phyloP scores from a whole-genome alignment of 2,797 vertebrate species.

The Saguinus oedipus region DNA sequence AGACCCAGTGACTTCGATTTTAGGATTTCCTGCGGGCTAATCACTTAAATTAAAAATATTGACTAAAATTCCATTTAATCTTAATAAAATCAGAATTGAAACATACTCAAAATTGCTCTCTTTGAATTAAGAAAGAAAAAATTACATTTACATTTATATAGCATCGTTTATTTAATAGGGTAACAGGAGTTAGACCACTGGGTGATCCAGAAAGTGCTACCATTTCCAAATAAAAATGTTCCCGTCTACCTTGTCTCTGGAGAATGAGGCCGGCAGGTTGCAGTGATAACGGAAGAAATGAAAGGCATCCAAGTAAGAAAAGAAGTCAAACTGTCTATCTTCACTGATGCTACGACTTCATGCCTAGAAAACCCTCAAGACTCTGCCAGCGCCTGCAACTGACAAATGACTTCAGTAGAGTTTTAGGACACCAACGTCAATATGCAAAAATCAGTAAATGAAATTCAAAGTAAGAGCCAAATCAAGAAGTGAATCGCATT shows the following conservation, averaged over 20 bases:
- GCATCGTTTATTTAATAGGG: not conserved
- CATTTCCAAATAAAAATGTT: conserved; percentile 77
- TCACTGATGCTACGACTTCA: no score
- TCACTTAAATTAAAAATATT: not conserved
- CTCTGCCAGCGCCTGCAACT: no score
- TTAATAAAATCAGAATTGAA: conserved; percentile 2
- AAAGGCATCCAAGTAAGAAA: no score
- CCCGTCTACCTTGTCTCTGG: conserved; percentile 62
- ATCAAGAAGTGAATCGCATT: no score
- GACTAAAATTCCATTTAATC: not conserved
- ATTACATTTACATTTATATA: not conserved
- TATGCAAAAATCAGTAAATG: no score
- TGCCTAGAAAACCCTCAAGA: no score
- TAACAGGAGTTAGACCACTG: conserved; percentile 12
- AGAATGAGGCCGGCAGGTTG: conserved; percentile 62
- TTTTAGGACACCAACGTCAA: no score
- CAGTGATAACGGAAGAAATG: conserved; percentile 53
- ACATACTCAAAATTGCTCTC: not conserved
- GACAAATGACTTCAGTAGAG: no score
- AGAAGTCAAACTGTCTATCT: no score
- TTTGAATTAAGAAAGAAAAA: not conserved
- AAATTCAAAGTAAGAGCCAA: no score
- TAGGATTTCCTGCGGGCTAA: not conserved
- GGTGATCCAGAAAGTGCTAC: conserved; percentile 78
- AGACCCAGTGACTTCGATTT: not conserved